Percentiles rank a stretch among this genome's conserved stretches.
Evolutionary conservation across 2,113 vertebrate species (phyloP).

Genomic region (Clinocottus analis): DNA sequence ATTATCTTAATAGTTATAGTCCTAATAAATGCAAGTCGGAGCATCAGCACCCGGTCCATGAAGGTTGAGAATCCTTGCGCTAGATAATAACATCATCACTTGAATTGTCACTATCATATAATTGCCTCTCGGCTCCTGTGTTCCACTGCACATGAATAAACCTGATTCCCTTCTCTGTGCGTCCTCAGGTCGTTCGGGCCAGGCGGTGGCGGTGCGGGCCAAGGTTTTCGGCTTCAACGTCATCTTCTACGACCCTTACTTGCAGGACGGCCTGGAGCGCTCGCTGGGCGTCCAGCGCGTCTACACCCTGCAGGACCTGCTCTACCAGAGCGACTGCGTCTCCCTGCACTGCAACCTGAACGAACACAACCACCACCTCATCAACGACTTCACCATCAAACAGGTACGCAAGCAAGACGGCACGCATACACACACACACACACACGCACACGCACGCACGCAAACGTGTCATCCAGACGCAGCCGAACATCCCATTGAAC

Average conservation of each 20-base stretch:
- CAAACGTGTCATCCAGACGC: constrained; percentile 6
- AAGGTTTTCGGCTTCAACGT: constrained; percentile 99
- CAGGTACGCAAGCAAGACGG: constrained; percentile 83
- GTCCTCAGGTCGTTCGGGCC: constrained; percentile 91
- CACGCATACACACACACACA: no score
- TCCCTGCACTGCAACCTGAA: constrained; percentile 98
- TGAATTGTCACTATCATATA: background rate
- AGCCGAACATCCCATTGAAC: constrained; percentile 39
- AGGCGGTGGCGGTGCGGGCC: constrained; percentile 96
- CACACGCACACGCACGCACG: background rate
- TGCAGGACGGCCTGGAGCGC: constrained; percentile 97
- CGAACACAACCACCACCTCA: constrained; percentile 99
- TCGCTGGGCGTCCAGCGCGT: constrained; percentile 97
- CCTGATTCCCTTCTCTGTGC: background rate
- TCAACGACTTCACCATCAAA: constrained; percentile 99
- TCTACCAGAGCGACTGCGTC: constrained; percentile 99
- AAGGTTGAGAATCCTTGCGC: background rate
- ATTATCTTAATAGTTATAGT: background rate
- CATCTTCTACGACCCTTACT: constrained; percentile 98
- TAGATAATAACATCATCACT: background rate
- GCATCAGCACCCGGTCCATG: background rate
- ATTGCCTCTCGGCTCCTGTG: background rate
- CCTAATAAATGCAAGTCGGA: background rate
- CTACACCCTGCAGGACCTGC: constrained; percentile 97
- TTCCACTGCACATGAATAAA: background rate